Evolutionary conservation across 2,888 invertebrate genomes (phyloP), one percentile per base, ranked within the genome.

Genomic region (Shargacucullia verbasci): DNA sequence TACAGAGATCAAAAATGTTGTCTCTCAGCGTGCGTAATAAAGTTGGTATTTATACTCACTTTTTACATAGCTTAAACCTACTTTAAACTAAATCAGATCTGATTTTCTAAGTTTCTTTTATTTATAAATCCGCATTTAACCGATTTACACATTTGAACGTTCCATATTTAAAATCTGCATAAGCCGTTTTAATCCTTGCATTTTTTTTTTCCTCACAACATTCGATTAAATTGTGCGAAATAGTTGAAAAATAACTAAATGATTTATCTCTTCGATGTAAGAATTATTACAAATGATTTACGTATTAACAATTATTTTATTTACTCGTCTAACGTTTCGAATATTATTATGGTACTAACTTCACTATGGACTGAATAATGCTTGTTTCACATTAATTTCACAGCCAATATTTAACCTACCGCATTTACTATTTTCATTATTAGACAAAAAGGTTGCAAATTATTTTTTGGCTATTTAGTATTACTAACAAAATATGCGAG

Each of bases 341-440:
- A 58, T 64, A 39, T 47, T 59, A 20, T 20, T 20, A 20, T 43
- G 72, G 49, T 74, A 69, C 56, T 77, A 73, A 70, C 40, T 69
- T 73, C 73, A 73, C 60, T 77, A 84, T 86, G 85, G 87, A 89
- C 86, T 88, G 88, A 87, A 80, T 76, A 86, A 85, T 84, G 82
- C 64, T 76, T 73, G 78, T 82, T 49, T 82, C 84, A 88, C 83
- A 84, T 86, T 85, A 78, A 81, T 79, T 88, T 93, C 93, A 93
- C 93, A 93, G 93, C 93, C 93, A 87, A 85, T 87, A 85, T 88
- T 86, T 83, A 81, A 76, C 73, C 88, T 91, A 91, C 83, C 67
- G 75, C 79, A 62, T 77, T 71, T 73, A 62, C 49, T 64, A 55
- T 54, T 55, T 60, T 13, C 11, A 38, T 50, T 49, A 50, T 45